Conservation (phyloP, 2,888 invertebrate genomes). For the Drosophila robusta region DNA sequence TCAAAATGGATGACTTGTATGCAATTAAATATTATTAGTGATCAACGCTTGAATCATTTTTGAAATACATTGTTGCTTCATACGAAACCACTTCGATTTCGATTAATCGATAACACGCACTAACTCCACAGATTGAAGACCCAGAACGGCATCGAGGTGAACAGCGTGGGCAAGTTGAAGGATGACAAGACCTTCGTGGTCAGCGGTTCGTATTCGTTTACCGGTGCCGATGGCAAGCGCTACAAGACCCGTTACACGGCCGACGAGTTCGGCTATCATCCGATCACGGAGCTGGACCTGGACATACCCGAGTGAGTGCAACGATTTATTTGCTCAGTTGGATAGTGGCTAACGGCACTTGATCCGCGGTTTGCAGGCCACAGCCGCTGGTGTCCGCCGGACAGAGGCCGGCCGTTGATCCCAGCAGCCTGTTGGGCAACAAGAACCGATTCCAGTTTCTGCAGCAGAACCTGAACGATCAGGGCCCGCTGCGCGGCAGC, state of each 20-base stretch:
- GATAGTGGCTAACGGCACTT: neutral
- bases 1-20: too few relatives aligned
- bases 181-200: slow-evolving; percentile 85
- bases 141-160: slow-evolving; percentile 84
- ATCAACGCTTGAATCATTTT: too few relatives aligned
- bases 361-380: slow-evolving; percentile 52
- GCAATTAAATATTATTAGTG: too few relatives aligned
- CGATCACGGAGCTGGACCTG: slow-evolving; percentile 84
- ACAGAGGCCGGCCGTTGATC: slow-evolving; percentile 53
- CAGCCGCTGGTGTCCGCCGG: slow-evolving; percentile 53
- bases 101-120: neutral
- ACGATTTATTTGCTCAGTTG: too few relatives aligned
- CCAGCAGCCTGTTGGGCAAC: slow-evolving; percentile 66
- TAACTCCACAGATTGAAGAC: slow-evolving; percentile 80
- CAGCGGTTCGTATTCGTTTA: slow-evolving; percentile 85
- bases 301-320: slow-evolving; percentile 83
- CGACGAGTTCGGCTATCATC: slow-evolving; percentile 85
- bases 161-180: slow-evolving; percentile 84
- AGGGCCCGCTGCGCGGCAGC: slow-evolving; percentile 75
- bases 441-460: slow-evolving; percentile 83
- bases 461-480: slow-evolving; percentile 81
- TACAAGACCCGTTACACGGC: slow-evolving; percentile 85
- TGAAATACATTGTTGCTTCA: too few relatives aligned
- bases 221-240: slow-evolving; percentile 84
- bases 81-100: neutral